phyloP scores from a whole-genome alignment of 1,140 invertebrate genomes.

The Globodera ellingtonae region DNA sequence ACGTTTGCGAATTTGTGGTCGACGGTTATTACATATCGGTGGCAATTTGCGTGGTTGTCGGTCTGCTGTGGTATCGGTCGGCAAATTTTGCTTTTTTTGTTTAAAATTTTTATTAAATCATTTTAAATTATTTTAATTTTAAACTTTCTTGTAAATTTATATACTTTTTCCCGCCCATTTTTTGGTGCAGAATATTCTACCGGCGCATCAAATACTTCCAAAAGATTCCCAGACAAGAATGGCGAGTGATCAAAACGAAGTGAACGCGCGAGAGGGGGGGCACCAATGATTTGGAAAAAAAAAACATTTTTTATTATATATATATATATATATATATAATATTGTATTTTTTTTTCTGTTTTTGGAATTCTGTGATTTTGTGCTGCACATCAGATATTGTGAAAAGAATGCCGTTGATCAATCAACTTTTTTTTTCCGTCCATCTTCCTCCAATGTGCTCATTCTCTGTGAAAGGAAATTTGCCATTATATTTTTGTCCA shows the following conservation, averaged over 20 bases:
- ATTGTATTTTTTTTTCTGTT: too few species aligned
- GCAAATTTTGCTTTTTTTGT: background rate
- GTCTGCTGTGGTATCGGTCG: constrained; percentile 45
- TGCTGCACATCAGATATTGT: too few species aligned
- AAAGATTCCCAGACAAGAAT: constrained; percentile 52
- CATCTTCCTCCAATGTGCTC: too few species aligned
- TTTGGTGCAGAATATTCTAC: constrained; percentile 38
- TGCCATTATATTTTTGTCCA: background rate
- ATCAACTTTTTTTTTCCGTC: too few species aligned
- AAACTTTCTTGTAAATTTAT: background rate
- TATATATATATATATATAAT: background rate
- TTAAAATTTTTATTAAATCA: background rate
- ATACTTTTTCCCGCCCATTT: too few species aligned
- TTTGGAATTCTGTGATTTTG: too few species aligned
- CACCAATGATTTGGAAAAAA: background rate
- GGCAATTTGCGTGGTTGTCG: constrained; percentile 52
- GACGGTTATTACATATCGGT: constrained; percentile 56
- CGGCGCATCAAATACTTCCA: constrained; percentile 53
- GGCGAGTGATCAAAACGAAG: constrained; percentile 51
- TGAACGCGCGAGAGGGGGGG: background rate
- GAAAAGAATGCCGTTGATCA: too few species aligned
- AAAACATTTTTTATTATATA: background rate
- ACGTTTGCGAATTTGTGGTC: constrained; percentile 51
- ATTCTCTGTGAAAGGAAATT: too few species aligned
- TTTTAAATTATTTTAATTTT: too few species aligned